These are phyloP conservation scores for Drosophila trapezifrons DNA, from an alignment of 1,140 invertebrate species.

Conservation along the genomic window DNA sequence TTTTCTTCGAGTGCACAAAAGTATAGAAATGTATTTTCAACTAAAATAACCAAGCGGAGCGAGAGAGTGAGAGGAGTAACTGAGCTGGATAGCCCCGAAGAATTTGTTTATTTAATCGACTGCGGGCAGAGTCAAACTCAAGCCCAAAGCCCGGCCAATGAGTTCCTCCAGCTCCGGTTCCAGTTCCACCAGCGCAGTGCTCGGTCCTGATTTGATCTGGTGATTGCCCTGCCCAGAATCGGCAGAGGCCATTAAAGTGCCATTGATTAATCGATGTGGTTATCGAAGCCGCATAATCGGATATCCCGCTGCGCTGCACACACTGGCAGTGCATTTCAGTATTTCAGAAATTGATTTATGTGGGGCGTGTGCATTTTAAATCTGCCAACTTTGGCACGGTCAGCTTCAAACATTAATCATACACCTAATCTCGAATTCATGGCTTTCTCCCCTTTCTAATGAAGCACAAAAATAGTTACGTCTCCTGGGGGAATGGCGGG, in stretches of 20 bases:
- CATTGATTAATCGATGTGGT: constrained; percentile 47
- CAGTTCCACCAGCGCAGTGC: background rate
- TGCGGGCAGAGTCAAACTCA: constrained; percentile 3
- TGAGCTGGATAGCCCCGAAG: constrained; percentile 6
- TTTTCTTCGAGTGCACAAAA: constrained; percentile 9
- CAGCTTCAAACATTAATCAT: constrained; percentile 43
- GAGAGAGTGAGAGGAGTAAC: background rate
- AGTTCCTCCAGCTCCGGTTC: background rate
- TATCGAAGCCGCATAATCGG: constrained; percentile 40
- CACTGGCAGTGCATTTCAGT: constrained; percentile 23
- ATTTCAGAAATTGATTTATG: constrained; percentile 40
- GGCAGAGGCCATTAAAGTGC: constrained; percentile 26
- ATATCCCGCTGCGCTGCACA: constrained; percentile 19
- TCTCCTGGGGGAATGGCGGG: constrained; percentile 23
- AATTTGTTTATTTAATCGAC: constrained; percentile 47
- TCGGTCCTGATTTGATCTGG: constrained; percentile 23
- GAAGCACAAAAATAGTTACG: constrained; percentile 69
- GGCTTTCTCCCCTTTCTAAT: constrained; percentile 51
- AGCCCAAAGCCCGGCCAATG: background rate
- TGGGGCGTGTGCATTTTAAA: constrained; percentile 30
- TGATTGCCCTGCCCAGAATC: background rate
- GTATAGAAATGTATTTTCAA: constrained; percentile 21
- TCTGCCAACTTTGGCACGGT: constrained; percentile 18
- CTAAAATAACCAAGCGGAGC: constrained; percentile 16
- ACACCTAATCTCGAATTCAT: constrained; percentile 49